These are phyloP conservation scores for Bombylius major DNA, from an alignment of 2,888 invertebrate species.

Conservation along the genomic window DNA sequence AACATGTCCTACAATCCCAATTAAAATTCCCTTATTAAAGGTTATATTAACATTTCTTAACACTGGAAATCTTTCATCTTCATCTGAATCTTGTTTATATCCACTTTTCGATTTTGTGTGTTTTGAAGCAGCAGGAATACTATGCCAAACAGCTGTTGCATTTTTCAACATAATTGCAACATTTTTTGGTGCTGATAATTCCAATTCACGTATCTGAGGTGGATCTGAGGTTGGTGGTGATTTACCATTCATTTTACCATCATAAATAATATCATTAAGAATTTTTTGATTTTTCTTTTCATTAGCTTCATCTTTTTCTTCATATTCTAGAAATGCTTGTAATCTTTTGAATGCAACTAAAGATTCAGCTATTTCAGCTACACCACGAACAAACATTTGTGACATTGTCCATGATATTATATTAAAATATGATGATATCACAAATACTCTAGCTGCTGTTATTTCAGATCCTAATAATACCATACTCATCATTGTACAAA, in stretches of 20 bases:
- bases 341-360: conserved; percentile 61
- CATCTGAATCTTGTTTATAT: conserved; percentile 1
- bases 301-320: conserved; percentile 22
- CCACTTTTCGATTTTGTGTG: not conserved
- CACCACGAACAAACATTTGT: conserved; percentile 49
- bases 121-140: not conserved
- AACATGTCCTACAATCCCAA: conserved; percentile 62
- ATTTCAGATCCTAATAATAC: conserved; percentile 51
- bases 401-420: conserved; percentile 44
- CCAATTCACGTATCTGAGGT: not conserved
- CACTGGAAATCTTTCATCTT: conserved; percentile 23
- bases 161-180: conserved; percentile 19
- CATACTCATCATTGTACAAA: conserved; percentile 59
- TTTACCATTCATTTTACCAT: conserved; percentile 5
- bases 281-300: conserved; percentile 1
- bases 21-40: conserved; percentile 44
- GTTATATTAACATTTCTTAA: conserved; percentile 42
- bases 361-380: conserved; percentile 69
- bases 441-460: conserved; percentile 48
- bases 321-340: conserved; percentile 35
- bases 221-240: not conserved
- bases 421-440: conserved; percentile 43
- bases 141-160: conserved; percentile 38
- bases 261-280: conserved; percentile 5
- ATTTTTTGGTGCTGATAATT: conserved; percentile 16